Percentiles rank a stretch among this genome's conserved stretches.
Evolutionary conservation across 2,797 vertebrate species (phyloP).

Genomic region (Poecilia wingei): DNA sequence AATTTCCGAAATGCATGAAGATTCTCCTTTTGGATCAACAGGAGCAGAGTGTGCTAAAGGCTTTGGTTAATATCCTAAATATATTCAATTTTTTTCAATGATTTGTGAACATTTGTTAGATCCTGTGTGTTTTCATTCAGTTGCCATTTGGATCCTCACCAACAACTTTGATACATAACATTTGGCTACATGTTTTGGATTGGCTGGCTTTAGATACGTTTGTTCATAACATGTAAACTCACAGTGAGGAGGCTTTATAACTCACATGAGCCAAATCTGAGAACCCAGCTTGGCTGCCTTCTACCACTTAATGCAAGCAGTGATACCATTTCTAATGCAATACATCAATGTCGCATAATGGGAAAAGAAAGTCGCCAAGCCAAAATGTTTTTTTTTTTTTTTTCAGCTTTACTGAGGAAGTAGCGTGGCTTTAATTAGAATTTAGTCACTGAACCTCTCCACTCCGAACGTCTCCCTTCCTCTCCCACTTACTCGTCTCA

Average conservation of each 20-base stretch:
- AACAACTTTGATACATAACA: not conserved
- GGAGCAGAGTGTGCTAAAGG: not conserved
- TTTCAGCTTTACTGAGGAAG: not conserved
- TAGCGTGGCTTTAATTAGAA: slow-evolving; percentile 2
- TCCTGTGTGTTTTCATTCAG: not conserved
- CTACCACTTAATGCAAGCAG: slow-evolving; percentile 10
- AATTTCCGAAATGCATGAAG: not conserved
- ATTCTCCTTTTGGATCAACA: not conserved
- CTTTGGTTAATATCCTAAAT: not conserved
- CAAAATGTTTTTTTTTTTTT: not conserved
- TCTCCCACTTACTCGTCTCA: slow-evolving; percentile 36
- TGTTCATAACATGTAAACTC: not conserved
- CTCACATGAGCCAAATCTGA: slow-evolving; percentile 6
- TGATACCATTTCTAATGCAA: slow-evolving; percentile 4
- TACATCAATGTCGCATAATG: slow-evolving; percentile 1
- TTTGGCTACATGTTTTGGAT: not conserved
- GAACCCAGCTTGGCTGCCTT: slow-evolving; percentile 4
- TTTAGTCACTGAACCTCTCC: not conserved
- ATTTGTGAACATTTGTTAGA: not conserved
- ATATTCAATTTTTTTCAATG: not conserved
- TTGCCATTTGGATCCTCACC: not conserved
- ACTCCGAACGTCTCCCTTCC: slow-evolving; percentile 10
- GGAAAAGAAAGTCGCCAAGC: not conserved
- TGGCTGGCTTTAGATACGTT: not conserved
- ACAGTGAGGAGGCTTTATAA: not conserved